These are phyloP conservation scores for Spodoptera frugiperda DNA, from an alignment of 1,140 invertebrate genomes.

Conservation along the genomic window DNA sequence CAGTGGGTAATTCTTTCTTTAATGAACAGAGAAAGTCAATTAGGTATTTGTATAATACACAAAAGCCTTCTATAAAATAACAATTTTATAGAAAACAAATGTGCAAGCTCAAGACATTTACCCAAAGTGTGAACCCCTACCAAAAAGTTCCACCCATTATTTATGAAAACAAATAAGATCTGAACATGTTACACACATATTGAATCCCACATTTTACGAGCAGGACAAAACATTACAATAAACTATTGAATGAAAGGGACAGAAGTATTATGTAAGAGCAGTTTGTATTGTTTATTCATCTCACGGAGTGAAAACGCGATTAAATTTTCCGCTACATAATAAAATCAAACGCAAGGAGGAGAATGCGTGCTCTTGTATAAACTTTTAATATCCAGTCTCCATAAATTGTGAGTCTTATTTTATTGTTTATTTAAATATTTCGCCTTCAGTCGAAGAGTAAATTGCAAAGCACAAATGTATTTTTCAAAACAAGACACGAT, in stretches of 20 bases:
- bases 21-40: no score
- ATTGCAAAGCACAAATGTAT: background rate
- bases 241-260: slow-evolving; percentile 27
- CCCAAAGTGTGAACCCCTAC: background rate
- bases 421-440: slow-evolving; percentile 33
- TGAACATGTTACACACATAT: slow-evolving; percentile 5
- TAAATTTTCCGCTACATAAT: slow-evolving; percentile 84
- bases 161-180: background rate
- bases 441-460: background rate
- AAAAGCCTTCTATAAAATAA: no score
- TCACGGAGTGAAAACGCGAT: slow-evolving; percentile 80
- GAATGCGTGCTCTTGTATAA: slow-evolving; percentile 42
- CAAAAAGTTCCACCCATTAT: background rate
- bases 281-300: slow-evolving; percentile 77
- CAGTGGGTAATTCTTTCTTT: no score
- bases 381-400: slow-evolving; percentile 41
- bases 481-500: no score
- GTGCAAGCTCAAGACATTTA: background rate
- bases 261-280: slow-evolving; percentile 52
- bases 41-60: no score
- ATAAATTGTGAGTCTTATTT: slow-evolving; percentile 46
- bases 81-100: no score
- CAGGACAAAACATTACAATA: slow-evolving; percentile 9
- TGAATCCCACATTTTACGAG: slow-evolving; percentile 15
- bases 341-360: slow-evolving; percentile 71